These are phyloP conservation scores for Amphiura filiformis DNA, from an alignment of 35 echinoderm and acorn worm species.

Conservation along the genomic window DNA sequence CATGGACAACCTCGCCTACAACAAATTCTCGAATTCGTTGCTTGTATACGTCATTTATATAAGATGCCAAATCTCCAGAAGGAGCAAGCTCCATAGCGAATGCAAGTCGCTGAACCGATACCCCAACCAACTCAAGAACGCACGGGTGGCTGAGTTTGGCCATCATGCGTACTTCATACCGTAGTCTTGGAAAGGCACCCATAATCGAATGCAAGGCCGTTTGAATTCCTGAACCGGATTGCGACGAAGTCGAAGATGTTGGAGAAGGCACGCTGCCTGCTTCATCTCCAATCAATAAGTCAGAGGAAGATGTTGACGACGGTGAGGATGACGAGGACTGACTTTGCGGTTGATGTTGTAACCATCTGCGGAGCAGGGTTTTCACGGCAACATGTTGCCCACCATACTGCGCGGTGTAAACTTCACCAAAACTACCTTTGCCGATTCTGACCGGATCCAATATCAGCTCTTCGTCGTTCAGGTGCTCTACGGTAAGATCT, in stretches of 20 bases:
- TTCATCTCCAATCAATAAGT: too few relatives aligned
- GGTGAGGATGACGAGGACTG: too few relatives aligned
- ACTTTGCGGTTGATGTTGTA: too few relatives aligned
- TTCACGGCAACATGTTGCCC: constrained; percentile 51
- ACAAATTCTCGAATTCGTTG: not conserved
- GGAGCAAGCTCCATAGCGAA: constrained; percentile 75
- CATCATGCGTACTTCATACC: constrained; percentile 58
- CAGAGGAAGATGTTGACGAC: too few relatives aligned
- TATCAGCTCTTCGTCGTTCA: constrained; percentile 29
- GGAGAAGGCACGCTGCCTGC: too few relatives aligned
- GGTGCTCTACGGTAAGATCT: constrained; percentile 33
- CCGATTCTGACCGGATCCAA: constrained; percentile 36
- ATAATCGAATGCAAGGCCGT: not conserved
- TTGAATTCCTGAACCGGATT: too few relatives aligned
- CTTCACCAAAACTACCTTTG: constrained; percentile 53
- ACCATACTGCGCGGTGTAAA: constrained; percentile 47
- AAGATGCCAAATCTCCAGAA: constrained; percentile 41
- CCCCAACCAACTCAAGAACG: constrained; percentile 56
- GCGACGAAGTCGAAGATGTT: too few relatives aligned
- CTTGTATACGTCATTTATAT: constrained; percentile 19
- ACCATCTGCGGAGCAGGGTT: constrained; percentile 19
- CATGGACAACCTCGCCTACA: constrained; percentile 10
- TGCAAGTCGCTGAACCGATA: constrained; percentile 54
- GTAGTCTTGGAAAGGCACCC: constrained; percentile 38
- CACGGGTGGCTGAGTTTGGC: constrained; percentile 53